Base-by-base conservation (phyloP, 1,140 invertebrate species). In the Telenomus remus region DNA sequence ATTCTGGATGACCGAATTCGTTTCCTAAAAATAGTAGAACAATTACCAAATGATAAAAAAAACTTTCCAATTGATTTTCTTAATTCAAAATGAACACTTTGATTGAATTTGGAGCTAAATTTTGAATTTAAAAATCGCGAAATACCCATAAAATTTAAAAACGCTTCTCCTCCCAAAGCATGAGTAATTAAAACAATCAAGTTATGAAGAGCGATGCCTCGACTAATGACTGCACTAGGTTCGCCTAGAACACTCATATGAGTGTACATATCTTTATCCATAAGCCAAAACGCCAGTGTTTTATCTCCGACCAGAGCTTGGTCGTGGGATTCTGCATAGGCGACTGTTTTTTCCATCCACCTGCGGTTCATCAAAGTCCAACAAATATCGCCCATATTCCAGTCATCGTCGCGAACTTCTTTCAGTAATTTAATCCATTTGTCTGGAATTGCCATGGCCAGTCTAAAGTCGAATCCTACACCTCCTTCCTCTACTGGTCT, bases 1-100 rank as follows among this genome's bases (percentile, higher is more conserved):
- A 99, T 88, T 99, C 98, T 0, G 98, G 98, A 91, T 99, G 98
- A 5, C 98, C 98, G 89, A 99, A 99, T 87, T 99, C 98, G 88
- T 99, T 99, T 12, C 98, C 95, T 95, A 80, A 9, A 39, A 39
- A 39, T 1, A 9, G n/a, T 11, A 9, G 8, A 39, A n/a, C n/a
- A n/a, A n/a, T n/a, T n/a, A n/a, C n/a, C n/a, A n/a, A n/a, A n/a
- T n/a, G n/a, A n/a, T n/a, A n/a, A n/a, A n/a, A n/a, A n/a, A n/a
- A n/a, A n/a, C n/a, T n/a, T n/a, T n/a, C n/a, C n/a, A n/a, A n/a
- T n/a, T n/a, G n/a, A n/a, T n/a, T n/a, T n/a, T n/a, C n/a, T n/a
- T n/a, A n/a, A n/a, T n/a, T n/a, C n/a, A n/a, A n/a, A n/a, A n/a
- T n/a, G n/a, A n/a, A n/a, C n/a, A n/a, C n/a, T n/a, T 1, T 39